Conservation (phyloP, 2,888 invertebrate genomes). For the Rhogogaster chlorosoma region DNA sequence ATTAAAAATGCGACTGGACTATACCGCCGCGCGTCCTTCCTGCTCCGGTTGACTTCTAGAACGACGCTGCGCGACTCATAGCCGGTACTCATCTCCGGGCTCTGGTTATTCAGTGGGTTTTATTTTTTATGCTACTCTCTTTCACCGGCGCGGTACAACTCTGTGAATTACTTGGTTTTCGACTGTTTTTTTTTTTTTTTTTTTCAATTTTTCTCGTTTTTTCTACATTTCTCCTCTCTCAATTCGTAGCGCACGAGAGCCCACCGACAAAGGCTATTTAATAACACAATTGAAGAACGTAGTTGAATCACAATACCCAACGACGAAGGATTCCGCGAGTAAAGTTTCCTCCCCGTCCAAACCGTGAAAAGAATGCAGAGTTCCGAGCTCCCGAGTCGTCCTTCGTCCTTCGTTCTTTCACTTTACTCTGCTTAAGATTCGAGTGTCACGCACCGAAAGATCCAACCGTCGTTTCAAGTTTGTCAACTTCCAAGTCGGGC, state of each 20-base stretch:
- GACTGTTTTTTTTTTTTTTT: slow-evolving; percentile 48
- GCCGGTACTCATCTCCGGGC: slow-evolving; percentile 40
- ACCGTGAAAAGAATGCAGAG: slow-evolving; percentile 29
- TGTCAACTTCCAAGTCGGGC: slow-evolving; percentile 31
- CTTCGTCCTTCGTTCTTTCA: slow-evolving; percentile 22
- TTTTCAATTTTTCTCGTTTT: slow-evolving; percentile 53
- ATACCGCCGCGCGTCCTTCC: slow-evolving; percentile 51
- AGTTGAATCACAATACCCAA: slow-evolving; percentile 45
- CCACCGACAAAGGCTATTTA: slow-evolving; percentile 36
- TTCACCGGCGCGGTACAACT: slow-evolving; percentile 30
- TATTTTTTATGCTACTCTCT: slow-evolving; percentile 47
- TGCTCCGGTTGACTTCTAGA: slow-evolving; percentile 32
- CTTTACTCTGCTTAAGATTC: slow-evolving; percentile 3
- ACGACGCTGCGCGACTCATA: slow-evolving; percentile 11
- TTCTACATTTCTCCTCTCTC: neutral
- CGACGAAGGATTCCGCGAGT: slow-evolving; percentile 9
- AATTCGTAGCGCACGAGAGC: slow-evolving; percentile 20
- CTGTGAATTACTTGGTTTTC: slow-evolving; percentile 19
- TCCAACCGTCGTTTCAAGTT: slow-evolving; percentile 12
- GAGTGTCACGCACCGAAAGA: slow-evolving; percentile 16
- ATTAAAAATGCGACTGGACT: slow-evolving; percentile 70
- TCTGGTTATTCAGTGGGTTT: slow-evolving; percentile 41
- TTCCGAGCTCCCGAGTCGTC: neutral
- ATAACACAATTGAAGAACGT: slow-evolving; percentile 45
- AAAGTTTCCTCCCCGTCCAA: neutral